A percentile compares a stretch with the other conserved stretches of the same genome.
These are phyloP conservation scores for Eurystomus glaucurus DNA, from an alignment of 2,797 vertebrate species.

Conservation along the genomic window DNA sequence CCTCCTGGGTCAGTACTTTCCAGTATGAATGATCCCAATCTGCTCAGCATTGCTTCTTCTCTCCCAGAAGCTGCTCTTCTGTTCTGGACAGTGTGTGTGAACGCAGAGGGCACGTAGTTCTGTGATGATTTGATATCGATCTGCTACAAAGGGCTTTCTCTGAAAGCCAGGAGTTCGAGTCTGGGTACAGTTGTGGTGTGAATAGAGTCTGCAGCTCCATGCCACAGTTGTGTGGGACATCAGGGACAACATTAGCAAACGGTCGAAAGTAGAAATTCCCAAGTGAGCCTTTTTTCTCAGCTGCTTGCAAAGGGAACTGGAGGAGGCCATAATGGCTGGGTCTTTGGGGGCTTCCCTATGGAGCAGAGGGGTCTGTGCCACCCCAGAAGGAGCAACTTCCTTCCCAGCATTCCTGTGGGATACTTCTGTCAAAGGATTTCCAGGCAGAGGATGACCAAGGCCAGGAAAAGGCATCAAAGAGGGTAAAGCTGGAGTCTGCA, in stretches of 20 bases:
- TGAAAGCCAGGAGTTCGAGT: not conserved
- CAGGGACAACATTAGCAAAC: accelerated
- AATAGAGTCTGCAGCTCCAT: not conserved
- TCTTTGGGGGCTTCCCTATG: not conserved
- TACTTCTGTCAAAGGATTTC: not conserved
- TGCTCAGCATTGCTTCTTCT: not conserved
- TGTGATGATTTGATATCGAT: not conserved
- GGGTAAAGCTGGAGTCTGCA: not conserved
- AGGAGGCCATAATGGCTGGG: not conserved
- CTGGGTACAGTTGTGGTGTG: not conserved
- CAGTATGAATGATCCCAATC: not conserved
- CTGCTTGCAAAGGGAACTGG: not conserved
- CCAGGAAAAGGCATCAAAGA: conserved; percentile 32
- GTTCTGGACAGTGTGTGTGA: not conserved
- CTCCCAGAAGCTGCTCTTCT: not conserved
- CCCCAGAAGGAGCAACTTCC: not conserved
- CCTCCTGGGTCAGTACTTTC: not conserved
- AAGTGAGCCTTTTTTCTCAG: not conserved
- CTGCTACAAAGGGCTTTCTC: not conserved
- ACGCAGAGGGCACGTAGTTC: not conserved
- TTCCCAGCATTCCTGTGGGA: not conserved
- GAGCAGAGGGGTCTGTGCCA: not conserved
- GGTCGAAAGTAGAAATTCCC: accelerated
- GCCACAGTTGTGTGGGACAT: not conserved
- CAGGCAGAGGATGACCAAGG: not conserved